Evolutionary conservation across 2,797 vertebrate species (phyloP).

Genomic region (Artibeus lituratus): DNA sequence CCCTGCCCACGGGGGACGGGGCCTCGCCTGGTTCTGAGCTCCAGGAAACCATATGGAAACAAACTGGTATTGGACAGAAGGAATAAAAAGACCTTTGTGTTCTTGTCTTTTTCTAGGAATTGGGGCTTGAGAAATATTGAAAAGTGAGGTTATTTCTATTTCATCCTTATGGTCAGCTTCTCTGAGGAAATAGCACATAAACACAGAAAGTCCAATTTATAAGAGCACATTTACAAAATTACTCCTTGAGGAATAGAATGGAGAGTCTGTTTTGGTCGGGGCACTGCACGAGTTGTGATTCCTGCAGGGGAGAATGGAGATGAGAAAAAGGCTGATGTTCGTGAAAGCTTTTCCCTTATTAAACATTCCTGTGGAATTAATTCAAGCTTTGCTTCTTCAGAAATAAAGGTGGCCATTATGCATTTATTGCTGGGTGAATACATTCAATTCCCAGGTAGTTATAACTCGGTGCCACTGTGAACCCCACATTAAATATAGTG

Average conservation of each 20-base stretch:
- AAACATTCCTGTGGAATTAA: constrained; percentile 45
- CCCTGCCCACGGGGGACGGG: not conserved
- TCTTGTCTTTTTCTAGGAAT: constrained; percentile 34
- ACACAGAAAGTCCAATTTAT: constrained; percentile 15
- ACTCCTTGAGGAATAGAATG: not conserved
- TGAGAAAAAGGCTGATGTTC: constrained; percentile 23
- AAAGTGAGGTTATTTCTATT: constrained; percentile 49
- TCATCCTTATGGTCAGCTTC: constrained; percentile 42
- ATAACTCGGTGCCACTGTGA: not conserved
- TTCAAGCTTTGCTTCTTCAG: constrained; percentile 22
- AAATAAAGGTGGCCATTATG: constrained; percentile 32
- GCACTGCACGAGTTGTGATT: not conserved
- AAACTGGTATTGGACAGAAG: constrained; percentile 17
- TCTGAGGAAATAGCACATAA: constrained; percentile 42
- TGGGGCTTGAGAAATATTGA: constrained; percentile 27
- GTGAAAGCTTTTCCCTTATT: constrained; percentile 35
- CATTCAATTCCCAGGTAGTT: not conserved
- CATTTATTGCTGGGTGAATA: constrained; percentile 14
- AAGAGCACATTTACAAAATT: constrained; percentile 43
- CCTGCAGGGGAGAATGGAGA: not conserved
- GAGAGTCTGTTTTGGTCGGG: constrained; percentile 39
- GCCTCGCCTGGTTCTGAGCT: constrained; percentile 16
- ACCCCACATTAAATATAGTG: not conserved
- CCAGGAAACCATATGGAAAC: constrained; percentile 13
- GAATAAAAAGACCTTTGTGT: constrained; percentile 57